Percentiles rank a stretch among this genome's conserved stretches.
Conservation (phyloP, 2,888 invertebrate species). For the Netelia virgata region DNA sequence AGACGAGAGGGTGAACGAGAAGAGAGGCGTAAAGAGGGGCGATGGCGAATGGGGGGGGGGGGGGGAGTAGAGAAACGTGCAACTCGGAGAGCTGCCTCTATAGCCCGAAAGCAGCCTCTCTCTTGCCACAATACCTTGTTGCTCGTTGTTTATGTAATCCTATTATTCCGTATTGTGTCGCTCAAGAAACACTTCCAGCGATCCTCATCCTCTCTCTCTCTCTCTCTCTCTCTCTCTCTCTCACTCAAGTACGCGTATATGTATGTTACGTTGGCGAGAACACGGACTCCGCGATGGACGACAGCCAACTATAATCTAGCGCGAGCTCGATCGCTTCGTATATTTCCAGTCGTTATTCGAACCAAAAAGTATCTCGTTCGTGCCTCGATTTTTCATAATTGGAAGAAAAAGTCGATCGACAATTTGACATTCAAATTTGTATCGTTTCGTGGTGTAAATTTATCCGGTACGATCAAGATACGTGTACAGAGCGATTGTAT, state of each 20-base stretch:
- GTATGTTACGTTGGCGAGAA: not conserved
- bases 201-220: conserved; percentile 77
- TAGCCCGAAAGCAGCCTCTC: conserved; percentile 59
- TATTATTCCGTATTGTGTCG: conserved; percentile 83
- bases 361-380: not conserved
- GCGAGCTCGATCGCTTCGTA: not conserved
- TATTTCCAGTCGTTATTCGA: conserved; percentile 40
- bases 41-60: conserved; percentile 1
- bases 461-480: conserved; percentile 25
- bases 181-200: conserved; percentile 81
- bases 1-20: conserved; percentile 22
- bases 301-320: conserved; percentile 51
- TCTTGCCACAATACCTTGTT: conserved; percentile 83
- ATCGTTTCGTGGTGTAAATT: conserved; percentile 16
- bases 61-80: conserved; percentile 23
- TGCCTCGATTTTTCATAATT: not conserved
- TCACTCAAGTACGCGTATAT: not conserved
- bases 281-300: conserved; percentile 53
- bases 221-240: not conserved
- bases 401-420: not conserved
- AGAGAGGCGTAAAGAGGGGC: conserved; percentile 1
- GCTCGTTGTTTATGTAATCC: conserved; percentile 84
- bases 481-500: conserved; percentile 20
- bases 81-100: conserved; percentile 41
- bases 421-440: not conserved